phyloP scores from a whole-genome alignment of 2,888 invertebrate genomes.

The Bibio marci region DNA sequence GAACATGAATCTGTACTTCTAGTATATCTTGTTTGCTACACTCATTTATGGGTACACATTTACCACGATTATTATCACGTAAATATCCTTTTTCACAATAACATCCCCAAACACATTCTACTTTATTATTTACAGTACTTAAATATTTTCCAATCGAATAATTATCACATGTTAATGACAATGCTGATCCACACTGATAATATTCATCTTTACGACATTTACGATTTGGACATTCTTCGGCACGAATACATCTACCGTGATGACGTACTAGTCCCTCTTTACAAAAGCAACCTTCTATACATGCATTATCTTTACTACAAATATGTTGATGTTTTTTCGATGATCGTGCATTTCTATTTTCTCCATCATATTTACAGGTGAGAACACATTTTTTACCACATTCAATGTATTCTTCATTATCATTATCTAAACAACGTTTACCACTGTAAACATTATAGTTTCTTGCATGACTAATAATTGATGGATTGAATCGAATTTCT shows the following conservation, averaged over 20 bases:
- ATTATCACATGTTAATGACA: slow-evolving; percentile 2
- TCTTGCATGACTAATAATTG: no score
- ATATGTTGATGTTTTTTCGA: no score
- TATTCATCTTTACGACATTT: not conserved
- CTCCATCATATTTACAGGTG: not conserved
- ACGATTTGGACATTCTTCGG: not conserved
- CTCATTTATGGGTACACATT: not conserved
- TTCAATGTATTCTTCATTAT: not conserved
- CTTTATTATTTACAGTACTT: no score
- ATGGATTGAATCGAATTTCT: no score
- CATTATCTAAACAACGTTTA: no score
- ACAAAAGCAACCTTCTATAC: not conserved
- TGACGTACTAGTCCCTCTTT: not conserved
- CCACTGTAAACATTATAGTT: no score
- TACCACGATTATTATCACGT: not conserved
- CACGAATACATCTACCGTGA: not conserved
- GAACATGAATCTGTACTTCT: no score
- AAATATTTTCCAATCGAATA: no score
- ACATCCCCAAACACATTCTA: slow-evolving; percentile 1
- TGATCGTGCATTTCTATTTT: no score
- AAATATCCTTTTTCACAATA: not conserved
- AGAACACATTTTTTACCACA: slow-evolving; percentile 1
- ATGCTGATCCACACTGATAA: not conserved
- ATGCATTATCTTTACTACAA: not conserved
- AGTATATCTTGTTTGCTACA: not conserved